Conservation (phyloP, 2,888 invertebrate genomes). For the Balanococcus diminutus region DNA sequence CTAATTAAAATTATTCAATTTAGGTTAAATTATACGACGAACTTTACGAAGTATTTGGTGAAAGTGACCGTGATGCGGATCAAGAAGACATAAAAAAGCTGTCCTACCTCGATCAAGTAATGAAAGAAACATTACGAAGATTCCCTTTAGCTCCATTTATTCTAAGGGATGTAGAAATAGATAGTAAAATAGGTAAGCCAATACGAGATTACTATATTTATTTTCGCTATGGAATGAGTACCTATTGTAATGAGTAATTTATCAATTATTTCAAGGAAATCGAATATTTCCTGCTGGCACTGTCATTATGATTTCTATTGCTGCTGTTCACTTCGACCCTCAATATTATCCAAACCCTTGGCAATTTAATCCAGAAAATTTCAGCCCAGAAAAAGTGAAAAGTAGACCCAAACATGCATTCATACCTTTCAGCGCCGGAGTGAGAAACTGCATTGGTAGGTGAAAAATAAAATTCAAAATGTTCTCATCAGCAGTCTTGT, state of each 20-base stretch:
- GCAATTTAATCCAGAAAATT: constrained; percentile 46
- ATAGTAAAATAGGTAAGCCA: constrained; percentile 11
- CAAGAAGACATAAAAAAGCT: constrained; percentile 62
- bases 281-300: constrained; percentile 34
- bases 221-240: too few species aligned
- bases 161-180: not conserved
- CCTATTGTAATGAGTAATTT: not conserved
- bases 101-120: constrained; percentile 56
- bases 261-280: not conserved
- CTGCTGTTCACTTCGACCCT: constrained; percentile 32
- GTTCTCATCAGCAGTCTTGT: too few species aligned
- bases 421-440: constrained; percentile 45
- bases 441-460: constrained; percentile 28
- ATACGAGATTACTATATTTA: too few species aligned
- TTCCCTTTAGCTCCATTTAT: constrained; percentile 54
- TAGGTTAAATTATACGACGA: constrained; percentile 57
- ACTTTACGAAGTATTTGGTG: constrained; percentile 56
- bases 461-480: not conserved
- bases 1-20: too few species aligned
- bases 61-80: constrained; percentile 61
- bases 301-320: not conserved
- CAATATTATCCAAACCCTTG: constrained; percentile 39
- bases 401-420: constrained; percentile 25
- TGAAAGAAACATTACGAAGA: constrained; percentile 57
- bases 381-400: not conserved